Evolutionary conservation across 2,888 invertebrate genomes (phyloP).

Genomic region (Cataglyphis livida): DNA sequence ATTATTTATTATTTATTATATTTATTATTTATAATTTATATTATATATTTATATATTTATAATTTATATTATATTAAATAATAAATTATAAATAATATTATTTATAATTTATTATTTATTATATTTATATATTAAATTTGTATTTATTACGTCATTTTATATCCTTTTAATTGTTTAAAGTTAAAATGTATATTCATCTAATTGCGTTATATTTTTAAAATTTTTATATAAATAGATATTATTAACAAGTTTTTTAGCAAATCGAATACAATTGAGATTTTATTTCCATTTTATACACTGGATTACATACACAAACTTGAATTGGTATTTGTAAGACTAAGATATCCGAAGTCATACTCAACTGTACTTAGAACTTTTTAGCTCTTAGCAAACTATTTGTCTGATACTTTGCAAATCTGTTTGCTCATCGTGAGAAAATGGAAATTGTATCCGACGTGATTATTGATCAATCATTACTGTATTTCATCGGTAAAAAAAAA

Average conservation of each 20-base stretch:
- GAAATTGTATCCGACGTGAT: background rate
- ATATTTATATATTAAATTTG: background rate
- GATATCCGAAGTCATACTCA: conserved; percentile 12
- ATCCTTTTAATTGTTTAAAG: background rate
- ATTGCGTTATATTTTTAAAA: background rate
- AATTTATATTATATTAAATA: too few relatives aligned
- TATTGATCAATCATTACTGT: background rate
- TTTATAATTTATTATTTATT: too few relatives aligned
- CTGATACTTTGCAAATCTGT: conserved; percentile 12
- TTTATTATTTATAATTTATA: too few relatives aligned
- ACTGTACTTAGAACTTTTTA: conserved; percentile 20
- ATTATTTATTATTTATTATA: too few relatives aligned
- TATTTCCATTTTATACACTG: background rate
- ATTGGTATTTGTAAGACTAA: background rate
- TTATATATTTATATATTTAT: too few relatives aligned
- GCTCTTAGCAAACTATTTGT: background rate
- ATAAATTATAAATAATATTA: too few relatives aligned
- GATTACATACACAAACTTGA: background rate
- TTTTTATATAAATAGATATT: background rate
- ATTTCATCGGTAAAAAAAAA: background rate
- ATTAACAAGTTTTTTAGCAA: background rate
- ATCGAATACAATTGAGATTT: background rate
- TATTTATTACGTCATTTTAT: conserved; percentile 3
- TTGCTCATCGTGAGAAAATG: conserved; percentile 21
- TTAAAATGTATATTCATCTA: background rate